phyloP scores from a whole-genome alignment of 2,113 vertebrate genomes.

The Coryphaenoides rupestris region DNA sequence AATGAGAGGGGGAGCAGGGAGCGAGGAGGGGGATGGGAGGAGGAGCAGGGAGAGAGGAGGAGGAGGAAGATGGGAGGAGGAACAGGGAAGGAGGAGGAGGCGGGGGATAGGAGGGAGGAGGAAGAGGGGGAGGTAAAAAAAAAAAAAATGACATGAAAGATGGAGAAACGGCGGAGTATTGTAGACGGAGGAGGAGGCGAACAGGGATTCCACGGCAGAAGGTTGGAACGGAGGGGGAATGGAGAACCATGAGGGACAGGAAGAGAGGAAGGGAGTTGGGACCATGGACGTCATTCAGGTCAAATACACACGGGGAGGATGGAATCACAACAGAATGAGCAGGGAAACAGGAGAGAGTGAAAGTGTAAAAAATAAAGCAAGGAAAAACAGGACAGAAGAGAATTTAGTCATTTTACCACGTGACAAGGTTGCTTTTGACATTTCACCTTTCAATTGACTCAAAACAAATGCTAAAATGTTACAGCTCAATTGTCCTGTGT shows the following conservation, averaged over 20 bases:
- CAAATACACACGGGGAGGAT: no score
- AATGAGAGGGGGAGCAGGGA: neutral
- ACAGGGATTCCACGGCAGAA: no score
- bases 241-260: neutral
- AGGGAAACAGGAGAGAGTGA: neutral
- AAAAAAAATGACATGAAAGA: neutral
- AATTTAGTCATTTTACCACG: neutral
- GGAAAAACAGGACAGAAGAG: neutral
- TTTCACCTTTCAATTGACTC: neutral
- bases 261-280: conserved; percentile 18
- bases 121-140: neutral
- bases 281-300: neutral
- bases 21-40: neutral
- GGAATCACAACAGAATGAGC: conserved; percentile 9
- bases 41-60: neutral
- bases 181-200: neutral
- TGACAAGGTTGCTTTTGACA: neutral
- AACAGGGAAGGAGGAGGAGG: neutral
- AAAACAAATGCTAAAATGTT: neutral
- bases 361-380: neutral
- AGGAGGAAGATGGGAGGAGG: conserved; percentile 37
- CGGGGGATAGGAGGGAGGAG: neutral
- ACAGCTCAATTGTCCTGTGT: conserved; percentile 2
- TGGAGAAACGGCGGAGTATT: neutral
- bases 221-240: neutral